Conservation (phyloP, 2,888 invertebrate genomes). For the Melipona beecheii region DNA sequence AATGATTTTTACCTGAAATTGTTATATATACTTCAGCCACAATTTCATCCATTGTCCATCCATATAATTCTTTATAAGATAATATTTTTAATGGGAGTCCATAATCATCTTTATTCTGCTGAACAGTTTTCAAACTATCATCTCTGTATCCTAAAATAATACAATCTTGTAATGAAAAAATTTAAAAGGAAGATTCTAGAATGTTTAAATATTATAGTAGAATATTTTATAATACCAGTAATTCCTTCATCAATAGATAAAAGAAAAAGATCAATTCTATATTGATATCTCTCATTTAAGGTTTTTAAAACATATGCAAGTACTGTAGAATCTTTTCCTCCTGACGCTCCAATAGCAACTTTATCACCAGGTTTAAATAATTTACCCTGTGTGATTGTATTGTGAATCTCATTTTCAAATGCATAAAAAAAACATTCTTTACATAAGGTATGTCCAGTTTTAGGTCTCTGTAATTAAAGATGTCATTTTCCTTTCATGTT, state of each 20-base stretch:
- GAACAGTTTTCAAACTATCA: slow-evolving; percentile 98
- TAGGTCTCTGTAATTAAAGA: slow-evolving; percentile 89
- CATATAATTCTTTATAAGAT: slow-evolving; percentile 98
- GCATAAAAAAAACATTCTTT: slow-evolving; percentile 97
- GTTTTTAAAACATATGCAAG: slow-evolving; percentile 96
- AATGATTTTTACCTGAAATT: slow-evolving; percentile 1
- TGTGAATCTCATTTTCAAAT: slow-evolving; percentile 97
- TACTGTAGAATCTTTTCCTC: slow-evolving; percentile 99
- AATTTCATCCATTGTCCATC: slow-evolving; percentile 99
- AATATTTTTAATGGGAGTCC: slow-evolving; percentile 96
- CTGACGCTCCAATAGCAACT: slow-evolving; percentile 97
- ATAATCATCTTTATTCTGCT: slow-evolving; percentile 97
- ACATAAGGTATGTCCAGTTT: slow-evolving; percentile 96
- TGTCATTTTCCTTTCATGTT: slow-evolving; percentile 32
- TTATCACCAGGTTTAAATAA: slow-evolving; percentile 93
- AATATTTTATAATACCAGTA: slow-evolving; percentile 86
- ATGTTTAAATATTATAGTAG: slow-evolving; percentile 9
- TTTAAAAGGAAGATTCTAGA: background rate
- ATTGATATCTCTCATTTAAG: slow-evolving; percentile 95
- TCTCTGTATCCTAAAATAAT: slow-evolving; percentile 91
- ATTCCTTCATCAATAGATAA: slow-evolving; percentile 99
- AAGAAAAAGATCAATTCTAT: slow-evolving; percentile 94
- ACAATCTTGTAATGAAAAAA: background rate
- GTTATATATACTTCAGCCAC: slow-evolving; percentile 89
- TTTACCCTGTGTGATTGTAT: slow-evolving; percentile 92